A percentile compares a stretch with the other conserved stretches of the same genome.
These are phyloP conservation scores for Phrynocephalus versicolor DNA, from an alignment of 2,113 vertebrate genomes.

Conservation along the genomic window DNA sequence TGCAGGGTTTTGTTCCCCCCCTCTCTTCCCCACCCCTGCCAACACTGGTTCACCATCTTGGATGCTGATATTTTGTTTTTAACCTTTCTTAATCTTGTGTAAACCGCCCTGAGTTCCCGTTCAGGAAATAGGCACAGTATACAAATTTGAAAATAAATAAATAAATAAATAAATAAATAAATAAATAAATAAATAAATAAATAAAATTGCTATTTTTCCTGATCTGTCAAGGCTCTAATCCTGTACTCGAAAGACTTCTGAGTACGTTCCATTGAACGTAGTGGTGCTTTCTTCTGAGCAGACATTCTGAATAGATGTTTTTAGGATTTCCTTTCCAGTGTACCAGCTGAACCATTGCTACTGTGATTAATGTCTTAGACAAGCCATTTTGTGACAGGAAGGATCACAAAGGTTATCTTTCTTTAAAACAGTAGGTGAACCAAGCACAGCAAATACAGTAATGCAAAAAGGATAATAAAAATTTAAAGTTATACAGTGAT, in stretches of 20 bases:
- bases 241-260: neutral
- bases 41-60: too few species aligned
- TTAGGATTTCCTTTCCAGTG: neutral
- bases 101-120: too few species aligned
- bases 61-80: too few species aligned
- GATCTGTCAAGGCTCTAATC: neutral
- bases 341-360: conserved; percentile 24
- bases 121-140: too few species aligned
- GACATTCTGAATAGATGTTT: neutral
- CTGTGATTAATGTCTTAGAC: conserved; percentile 56
- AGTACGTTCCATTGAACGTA: neutral
- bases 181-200: too few species aligned
- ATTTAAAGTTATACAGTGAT: conserved; percentile 84
- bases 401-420: conserved; percentile 59
- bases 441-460: conserved; percentile 75
- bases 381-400: conserved; percentile 61
- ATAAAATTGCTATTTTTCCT: too few species aligned
- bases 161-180: too few species aligned
- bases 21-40: too few species aligned
- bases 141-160: too few species aligned
- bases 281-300: neutral
- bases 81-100: too few species aligned
- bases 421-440: conserved; percentile 63
- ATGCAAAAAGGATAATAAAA: conserved; percentile 82
- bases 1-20: too few species aligned